A percentile compares a stretch with the other conserved stretches of the same genome.
Evolutionary conservation across 1,140 invertebrate species (phyloP).

Genomic region (Hycleus phaleratus): DNA sequence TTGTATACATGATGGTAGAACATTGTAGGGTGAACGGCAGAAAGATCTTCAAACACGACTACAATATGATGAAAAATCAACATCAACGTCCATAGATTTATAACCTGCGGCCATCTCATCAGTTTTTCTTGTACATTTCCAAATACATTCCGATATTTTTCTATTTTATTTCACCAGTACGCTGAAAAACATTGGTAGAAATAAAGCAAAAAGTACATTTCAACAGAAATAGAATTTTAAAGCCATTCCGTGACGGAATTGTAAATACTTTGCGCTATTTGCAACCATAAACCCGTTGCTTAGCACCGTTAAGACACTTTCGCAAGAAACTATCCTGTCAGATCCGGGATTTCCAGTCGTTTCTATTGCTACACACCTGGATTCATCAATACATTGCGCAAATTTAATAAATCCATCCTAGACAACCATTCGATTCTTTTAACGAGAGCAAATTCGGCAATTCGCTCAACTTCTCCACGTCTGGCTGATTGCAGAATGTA

Average conservation of each 20-base stretch:
- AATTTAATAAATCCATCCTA: background rate
- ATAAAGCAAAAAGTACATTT: background rate
- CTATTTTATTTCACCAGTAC: background rate
- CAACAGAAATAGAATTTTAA: constrained; percentile 1
- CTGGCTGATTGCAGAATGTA: constrained; percentile 3
- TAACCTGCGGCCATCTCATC: too few species aligned
- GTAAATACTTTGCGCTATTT: constrained; percentile 3
- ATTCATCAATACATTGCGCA: background rate
- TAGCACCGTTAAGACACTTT: background rate
- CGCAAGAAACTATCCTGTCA: background rate
- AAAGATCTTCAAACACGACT: too few species aligned
- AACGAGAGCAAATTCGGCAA: too few species aligned
- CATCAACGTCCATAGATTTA: too few species aligned
- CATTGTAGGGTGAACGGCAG: too few species aligned
- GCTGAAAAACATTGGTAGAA: too few species aligned
- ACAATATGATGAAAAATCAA: too few species aligned
- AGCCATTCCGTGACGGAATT: constrained; percentile 1
- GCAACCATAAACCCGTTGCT: constrained; percentile 1
- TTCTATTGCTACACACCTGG: background rate
- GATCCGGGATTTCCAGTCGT: background rate
- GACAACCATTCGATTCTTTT: too few species aligned
- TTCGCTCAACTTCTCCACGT: background rate
- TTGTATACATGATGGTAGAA: too few species aligned
- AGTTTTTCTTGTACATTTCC: background rate
- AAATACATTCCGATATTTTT: background rate